phyloP scores from a whole-genome alignment of 2,888 invertebrate genomes.

The Linhomoeus sp. region DNA sequence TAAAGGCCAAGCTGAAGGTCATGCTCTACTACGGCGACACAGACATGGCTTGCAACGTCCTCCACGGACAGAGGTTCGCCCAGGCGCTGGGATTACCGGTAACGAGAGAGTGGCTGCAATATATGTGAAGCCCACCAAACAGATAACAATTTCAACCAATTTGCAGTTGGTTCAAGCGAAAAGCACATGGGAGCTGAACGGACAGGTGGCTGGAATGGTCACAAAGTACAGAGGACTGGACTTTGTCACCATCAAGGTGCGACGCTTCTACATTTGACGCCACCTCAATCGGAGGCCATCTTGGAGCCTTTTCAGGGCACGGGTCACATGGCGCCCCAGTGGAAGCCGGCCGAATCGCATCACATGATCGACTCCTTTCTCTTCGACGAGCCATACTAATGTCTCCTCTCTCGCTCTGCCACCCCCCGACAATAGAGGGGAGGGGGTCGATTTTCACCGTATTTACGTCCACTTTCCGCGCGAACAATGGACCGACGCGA shows the following conservation, averaged over 20 bases:
- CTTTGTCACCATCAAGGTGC: constrained; percentile 7
- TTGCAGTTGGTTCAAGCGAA: constrained; percentile 1
- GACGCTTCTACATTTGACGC: background rate
- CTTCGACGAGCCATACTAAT: constrained; percentile 5
- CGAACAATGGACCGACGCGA: no score
- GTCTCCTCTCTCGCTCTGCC: background rate
- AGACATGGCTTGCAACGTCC: constrained; percentile 1
- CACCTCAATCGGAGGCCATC: background rate
- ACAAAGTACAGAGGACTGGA: constrained; percentile 3
- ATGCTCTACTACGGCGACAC: constrained; percentile 4
- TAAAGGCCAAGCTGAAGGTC: background rate
- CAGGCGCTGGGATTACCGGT: background rate
- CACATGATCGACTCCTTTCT: constrained; percentile 7
- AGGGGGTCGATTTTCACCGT: no score
- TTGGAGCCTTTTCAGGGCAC: constrained; percentile 6
- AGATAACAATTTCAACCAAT: background rate
- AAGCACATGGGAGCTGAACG: constrained; percentile 2
- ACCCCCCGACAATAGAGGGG: background rate
- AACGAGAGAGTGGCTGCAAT: background rate
- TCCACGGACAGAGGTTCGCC: constrained; percentile 1
- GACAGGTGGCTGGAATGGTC: constrained; percentile 6
- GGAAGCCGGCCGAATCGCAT: constrained; percentile 5
- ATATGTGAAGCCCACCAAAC: background rate
- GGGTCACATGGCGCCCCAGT: constrained; percentile 11
- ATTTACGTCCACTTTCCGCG: no score